Percentiles rank a stretch among this genome's conserved stretches.
phyloP scores from a whole-genome alignment of 2,888 invertebrate species.

The Ochropleura leucogaster region DNA sequence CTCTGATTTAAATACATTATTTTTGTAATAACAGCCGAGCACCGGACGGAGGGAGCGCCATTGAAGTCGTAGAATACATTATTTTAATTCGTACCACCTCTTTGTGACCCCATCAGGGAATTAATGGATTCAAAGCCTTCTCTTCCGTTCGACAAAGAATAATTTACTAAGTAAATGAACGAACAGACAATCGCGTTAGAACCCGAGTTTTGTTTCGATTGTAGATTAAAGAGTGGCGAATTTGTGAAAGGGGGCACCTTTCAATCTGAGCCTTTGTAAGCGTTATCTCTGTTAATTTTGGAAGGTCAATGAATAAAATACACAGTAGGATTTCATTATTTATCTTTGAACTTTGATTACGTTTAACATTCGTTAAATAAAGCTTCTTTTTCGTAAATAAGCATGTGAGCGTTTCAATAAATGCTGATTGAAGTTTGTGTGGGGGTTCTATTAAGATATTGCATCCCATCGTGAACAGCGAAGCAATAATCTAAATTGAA shows the following conservation, averaged over 20 bases:
- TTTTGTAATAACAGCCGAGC: slow-evolving; percentile 87
- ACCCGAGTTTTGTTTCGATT: slow-evolving; percentile 88
- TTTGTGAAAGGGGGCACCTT: slow-evolving; percentile 85
- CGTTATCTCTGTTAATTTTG: slow-evolving; percentile 88
- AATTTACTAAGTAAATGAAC: slow-evolving; percentile 91
- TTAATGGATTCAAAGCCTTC: slow-evolving; percentile 90
- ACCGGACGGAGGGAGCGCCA: slow-evolving; percentile 88
- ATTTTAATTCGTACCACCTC: slow-evolving; percentile 90
- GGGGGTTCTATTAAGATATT: slow-evolving; percentile 76
- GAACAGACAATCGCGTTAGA: slow-evolving; percentile 89
- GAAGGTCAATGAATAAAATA: slow-evolving; percentile 87
- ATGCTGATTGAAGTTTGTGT: slow-evolving; percentile 60
- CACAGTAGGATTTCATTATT: slow-evolving; percentile 84
- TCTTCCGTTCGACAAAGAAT: slow-evolving; percentile 90
- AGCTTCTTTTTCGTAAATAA: slow-evolving; percentile 42
- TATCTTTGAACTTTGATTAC: slow-evolving; percentile 78
- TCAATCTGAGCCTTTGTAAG: slow-evolving; percentile 83
- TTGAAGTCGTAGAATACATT: slow-evolving; percentile 90
- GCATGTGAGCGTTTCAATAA: slow-evolving; percentile 46
- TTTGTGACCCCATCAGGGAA: slow-evolving; percentile 89
- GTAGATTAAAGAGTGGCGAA: slow-evolving; percentile 88
- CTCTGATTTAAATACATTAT: slow-evolving; percentile 90
- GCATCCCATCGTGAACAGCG: slow-evolving; percentile 71
- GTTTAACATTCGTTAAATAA: slow-evolving; percentile 65
- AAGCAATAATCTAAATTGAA: slow-evolving; percentile 89